Evolutionary conservation across 1,140 invertebrate species (phyloP).

Genomic region (Saxidomus purpurata): DNA sequence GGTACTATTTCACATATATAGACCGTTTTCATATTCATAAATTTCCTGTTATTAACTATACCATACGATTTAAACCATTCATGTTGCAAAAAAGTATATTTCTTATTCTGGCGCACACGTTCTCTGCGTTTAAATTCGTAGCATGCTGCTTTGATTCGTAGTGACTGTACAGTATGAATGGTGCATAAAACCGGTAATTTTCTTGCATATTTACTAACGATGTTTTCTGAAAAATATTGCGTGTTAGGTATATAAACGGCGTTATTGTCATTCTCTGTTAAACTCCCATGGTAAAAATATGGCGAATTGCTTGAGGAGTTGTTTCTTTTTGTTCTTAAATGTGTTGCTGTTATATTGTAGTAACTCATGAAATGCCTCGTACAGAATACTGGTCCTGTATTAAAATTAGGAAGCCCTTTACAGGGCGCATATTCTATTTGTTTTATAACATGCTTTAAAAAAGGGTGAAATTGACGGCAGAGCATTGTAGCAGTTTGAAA

Average conservation of each 20-base stretch:
- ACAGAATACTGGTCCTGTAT: conserved; percentile 73
- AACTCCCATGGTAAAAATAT: neutral
- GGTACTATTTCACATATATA: no score
- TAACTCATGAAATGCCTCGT: conserved; percentile 46
- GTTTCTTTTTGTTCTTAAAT: neutral
- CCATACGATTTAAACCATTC: neutral
- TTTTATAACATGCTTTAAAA: conserved; percentile 73
- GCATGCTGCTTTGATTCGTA: neutral
- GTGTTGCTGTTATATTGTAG: neutral
- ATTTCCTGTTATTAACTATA: no score
- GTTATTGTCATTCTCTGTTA: neutral
- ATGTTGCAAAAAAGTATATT: neutral
- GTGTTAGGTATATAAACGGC: conserved; percentile 24
- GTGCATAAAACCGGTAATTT: neutral
- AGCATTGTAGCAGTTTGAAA: conserved; percentile 79
- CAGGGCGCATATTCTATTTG: conserved; percentile 68
- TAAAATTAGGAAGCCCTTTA: conserved; percentile 68
- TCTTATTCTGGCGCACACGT: neutral
- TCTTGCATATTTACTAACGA: neutral
- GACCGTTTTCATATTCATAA: no score
- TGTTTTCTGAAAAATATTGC: conserved; percentile 1
- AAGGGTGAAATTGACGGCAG: conserved; percentile 74
- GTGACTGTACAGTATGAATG: neutral
- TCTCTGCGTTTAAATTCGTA: neutral
- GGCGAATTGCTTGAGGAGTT: neutral